Evolutionary conservation across 2,113 vertebrate species (phyloP), one percentile per base, ranked within the genome.

Genomic region (Vimba vimba): DNA sequence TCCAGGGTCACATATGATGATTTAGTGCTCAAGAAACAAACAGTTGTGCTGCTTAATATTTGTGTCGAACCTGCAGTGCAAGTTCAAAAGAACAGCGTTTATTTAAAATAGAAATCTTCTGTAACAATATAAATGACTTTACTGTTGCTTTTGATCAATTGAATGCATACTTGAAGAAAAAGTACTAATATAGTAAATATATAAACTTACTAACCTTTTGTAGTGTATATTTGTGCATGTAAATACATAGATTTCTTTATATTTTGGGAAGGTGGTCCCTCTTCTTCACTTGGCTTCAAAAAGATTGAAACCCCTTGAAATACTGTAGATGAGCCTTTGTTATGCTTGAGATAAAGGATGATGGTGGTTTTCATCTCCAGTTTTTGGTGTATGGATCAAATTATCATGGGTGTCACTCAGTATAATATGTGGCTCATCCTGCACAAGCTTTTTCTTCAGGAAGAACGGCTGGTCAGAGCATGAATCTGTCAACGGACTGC

Each of bases 381-480:
- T 23, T 89, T 43, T 33, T 75, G 47, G 79, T 83, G 75, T 86
- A 89, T 71, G 87, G 86, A 73, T 84, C 89, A 78, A 62, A 88
- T 87, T 89, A 52, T 83, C 82, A 23, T 47, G 76, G 69, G 77
- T 87, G 82, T 85, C 47, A 87, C 60, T 23, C 57, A 39, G 21
- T 27, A 4, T 81, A 71, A 83, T 88, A 89, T 82, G 15, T 43
- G 62, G 27, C 82, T 87, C 81, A 45, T 71, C 39, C 21, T 86
- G 73, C 79, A 88, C 87, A 79, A 80, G 60, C 79, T 88, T 87
- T 91, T 87, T 90, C 59, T 90, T 91, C 89, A 91, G 91, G 83
- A 87, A 86, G 87, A 85, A 86, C 85, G 81, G 82, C 92, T 89
- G 88, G 62, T 91, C 93, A 90, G 89, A 91, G 89, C 89, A 88